A percentile compares a stretch with the other conserved stretches of the same genome.
These are phyloP conservation scores for Urocyon cinereoargenteus DNA, from an alignment of 2,797 vertebrate species.

Conservation along the genomic window DNA sequence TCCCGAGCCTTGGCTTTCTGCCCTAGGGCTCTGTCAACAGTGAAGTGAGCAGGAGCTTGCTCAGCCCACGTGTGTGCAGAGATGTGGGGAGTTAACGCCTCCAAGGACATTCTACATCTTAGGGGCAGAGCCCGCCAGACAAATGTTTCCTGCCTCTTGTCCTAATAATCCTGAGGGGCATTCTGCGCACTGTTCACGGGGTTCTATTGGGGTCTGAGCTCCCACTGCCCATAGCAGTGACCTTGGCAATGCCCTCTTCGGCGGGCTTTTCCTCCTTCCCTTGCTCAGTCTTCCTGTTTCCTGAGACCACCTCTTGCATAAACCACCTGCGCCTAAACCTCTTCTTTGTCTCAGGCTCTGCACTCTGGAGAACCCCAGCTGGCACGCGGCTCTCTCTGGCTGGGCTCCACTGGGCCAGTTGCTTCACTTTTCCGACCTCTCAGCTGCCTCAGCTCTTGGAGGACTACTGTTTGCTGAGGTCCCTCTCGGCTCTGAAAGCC, in stretches of 20 bases:
- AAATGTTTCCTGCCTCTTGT: background rate
- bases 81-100: background rate
- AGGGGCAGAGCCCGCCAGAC: background rate
- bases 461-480: background rate
- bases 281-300: background rate
- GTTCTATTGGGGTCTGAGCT: background rate
- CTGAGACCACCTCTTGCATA: background rate
- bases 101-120: rapidly evolving
- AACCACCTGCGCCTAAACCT: background rate
- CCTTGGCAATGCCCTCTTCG: background rate
- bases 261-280: background rate
- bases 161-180: background rate
- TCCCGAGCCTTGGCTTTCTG: background rate
- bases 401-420: background rate
- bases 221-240: rapidly evolving
- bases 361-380: background rate
- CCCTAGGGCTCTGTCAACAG: background rate
- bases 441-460: background rate
- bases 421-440: background rate
- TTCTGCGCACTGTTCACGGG: background rate
- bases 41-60: background rate
- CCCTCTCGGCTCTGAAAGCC: background rate
- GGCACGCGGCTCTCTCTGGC: background rate
- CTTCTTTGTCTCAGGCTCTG: background rate
- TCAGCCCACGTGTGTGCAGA: background rate